Base-by-base conservation (phyloP, 2,888 invertebrate species). In the Agriopis marginaria region DNA sequence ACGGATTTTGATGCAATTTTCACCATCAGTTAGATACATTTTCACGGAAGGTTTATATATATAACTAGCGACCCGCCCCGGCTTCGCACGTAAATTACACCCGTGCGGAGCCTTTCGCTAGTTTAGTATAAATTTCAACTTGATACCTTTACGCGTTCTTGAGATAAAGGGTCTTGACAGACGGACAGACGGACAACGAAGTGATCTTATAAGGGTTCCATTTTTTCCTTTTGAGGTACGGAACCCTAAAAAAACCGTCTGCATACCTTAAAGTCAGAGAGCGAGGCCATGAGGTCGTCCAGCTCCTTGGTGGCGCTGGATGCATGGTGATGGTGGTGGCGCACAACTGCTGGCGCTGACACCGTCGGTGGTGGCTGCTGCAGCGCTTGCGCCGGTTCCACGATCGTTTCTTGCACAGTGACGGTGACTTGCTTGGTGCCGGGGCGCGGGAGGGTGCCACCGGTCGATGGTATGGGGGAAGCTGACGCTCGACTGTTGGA, bases 261-360 rank as follows among this genome's bases (percentile, higher is more conserved):
- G 14, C 14, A 23, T 7, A 58, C 58, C 58, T 58, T 58, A 45
- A 58, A 58, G 58, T 58, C 58, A 8, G 44, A 98, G 11, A 99
- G 94, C 7, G 98, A 98, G 2, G 98, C 98, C 99, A 99, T 99
- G 72, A 99, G 95, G 85, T 99, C 99, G 85, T 99, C 99, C 71
- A 99, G 95, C 88, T 99, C 99, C 89, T 97, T 97, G 32, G 99
- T 99, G 47, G 99, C 99, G 71, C 97, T 97, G 63, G 98, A 98
- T 32, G 98, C 97, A 68, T 93, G 93, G 80, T 56, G 55, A 8
- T 54, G 54, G 11, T 56, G 55, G 5, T 89, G 95, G n/a, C 83
- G 79, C 42, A 76, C 94, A 80, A 78, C 79, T 51, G 86, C 79
- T 53, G 87, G 82, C 51, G 89, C 84, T 0, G 70, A 42, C 55